These are phyloP conservation scores for Shinisaurus crocodilurus DNA, from an alignment of 2,113 vertebrate species.

Conservation along the genomic window DNA sequence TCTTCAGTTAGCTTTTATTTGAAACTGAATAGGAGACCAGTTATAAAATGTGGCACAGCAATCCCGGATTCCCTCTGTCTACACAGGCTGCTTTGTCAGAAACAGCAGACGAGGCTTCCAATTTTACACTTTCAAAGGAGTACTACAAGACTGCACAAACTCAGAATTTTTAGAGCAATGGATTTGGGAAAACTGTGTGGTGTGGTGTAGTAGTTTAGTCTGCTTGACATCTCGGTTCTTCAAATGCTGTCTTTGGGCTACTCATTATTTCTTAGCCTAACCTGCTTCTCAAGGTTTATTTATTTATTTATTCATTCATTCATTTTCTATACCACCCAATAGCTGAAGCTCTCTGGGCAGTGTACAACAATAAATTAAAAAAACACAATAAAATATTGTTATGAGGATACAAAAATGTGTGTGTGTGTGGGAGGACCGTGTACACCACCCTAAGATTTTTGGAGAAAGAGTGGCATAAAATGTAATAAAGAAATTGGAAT, in stretches of 20 bases:
- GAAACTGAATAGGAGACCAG: background rate
- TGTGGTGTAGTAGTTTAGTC: background rate
- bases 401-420: background rate
- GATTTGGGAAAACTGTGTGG: background rate
- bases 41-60: background rate
- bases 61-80: background rate
- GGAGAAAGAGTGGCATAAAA: too few species aligned
- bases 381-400: background rate
- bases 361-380: too few species aligned
- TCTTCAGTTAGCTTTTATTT: background rate
- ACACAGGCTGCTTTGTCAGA: background rate
- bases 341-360: too few species aligned
- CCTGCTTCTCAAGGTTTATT: background rate
- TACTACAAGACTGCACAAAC: background rate
- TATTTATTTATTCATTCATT: too few species aligned
- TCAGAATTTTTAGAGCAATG: background rate
- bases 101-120: background rate
- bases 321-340: too few species aligned
- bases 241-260: background rate
- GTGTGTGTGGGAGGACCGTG: background rate
- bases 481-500: background rate
- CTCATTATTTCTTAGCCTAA: background rate
- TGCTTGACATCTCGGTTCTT: background rate
- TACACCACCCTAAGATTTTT: too few species aligned
- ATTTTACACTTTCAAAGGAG: background rate